Base-by-base conservation (phyloP, 2,888 invertebrate species). In the Ligdia adustata region DNA sequence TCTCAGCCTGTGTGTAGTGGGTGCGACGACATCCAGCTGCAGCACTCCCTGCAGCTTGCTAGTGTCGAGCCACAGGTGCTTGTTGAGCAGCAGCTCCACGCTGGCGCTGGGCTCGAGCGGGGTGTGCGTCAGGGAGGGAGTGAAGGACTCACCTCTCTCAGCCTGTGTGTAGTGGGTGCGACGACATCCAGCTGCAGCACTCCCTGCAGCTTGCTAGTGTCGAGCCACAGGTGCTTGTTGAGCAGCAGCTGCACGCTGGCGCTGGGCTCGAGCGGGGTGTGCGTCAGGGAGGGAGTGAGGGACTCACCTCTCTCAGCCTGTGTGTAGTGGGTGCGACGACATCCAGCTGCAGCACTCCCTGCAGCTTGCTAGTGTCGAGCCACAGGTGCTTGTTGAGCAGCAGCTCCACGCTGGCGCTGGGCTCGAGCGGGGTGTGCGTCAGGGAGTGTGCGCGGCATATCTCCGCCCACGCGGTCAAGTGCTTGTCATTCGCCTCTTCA, bases 401-500 rank as follows among this genome's bases (percentile, higher is more conserved):
- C 62, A 95, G 90, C 73, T 98, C 97, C 58, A 94, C 93, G 62
- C 95, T 95, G 72, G 98, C 94, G 72, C 95, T 96, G 0, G 98
- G 98, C 51, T 96, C 96, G 0, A 98, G 90, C 1, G 98, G 98
- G 11, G 97, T 96, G 86, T 97, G 97, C 55, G 91, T 85, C 15
- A 98, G 93, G 29, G 91, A 90, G 78, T 96, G 94, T 54, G 89
- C 87, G 55, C 93, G 92, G 75, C 98, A 98, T 15, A 96, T 93
- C 71, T 95, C 95, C 0, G 97, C 97, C 98, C 98, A 98, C 9
- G 97, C 97, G 0, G 93, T 93, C 87, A 98, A 92, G 79, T 98
- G 98, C 75, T 97, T 97, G 82, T 98, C 98, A 79, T 98, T 98
- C 0, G 97, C 96, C 69, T 98, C 97, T 63, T 97, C 97, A 0